Evolutionary conservation across 2,113 vertebrate genomes (phyloP), one percentile per base, ranked within the genome.

Genomic region (Lagopus muta): DNA sequence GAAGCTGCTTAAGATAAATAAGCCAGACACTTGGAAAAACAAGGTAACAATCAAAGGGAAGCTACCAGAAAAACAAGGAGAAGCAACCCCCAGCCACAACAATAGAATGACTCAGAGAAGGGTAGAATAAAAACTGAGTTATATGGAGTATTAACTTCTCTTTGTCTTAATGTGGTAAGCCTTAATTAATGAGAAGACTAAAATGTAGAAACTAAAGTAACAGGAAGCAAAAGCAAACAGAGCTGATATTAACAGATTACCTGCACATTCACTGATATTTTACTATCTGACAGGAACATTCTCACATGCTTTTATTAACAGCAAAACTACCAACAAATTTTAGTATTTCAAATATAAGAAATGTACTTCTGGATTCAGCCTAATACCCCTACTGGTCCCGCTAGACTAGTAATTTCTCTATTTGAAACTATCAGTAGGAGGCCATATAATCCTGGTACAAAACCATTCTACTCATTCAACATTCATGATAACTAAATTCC

Each of bases 211-310:
- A 74, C 4, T 74, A 10, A 61, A 52, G 13, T 34, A 66, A 62
- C 13, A 64, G 3, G 54, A 75, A 87, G 25, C 38, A 83, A 84
- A 62, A 38, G 40, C 36, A 87, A 81, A 65, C 27, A 36, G 57
- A 36, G 52, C 3, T 75, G 25, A 5, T 48, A 36, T 0, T 38
- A 9, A 57, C 4, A 72, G n/a, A 3, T 7, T 22, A 40, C 3
- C 45, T 47, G 20, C 5, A 25, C 45, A 69, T 34, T 52, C 47
- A 13, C 11, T 67, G 40, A 38, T 22, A 69, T 1, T 57, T 7
- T 20, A 18, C 3, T 72, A 21, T 3, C 2, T 43, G 3, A 40
- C 28, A 42, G 11, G 8, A 67, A n/a, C 6, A 47, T 5, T 54
- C 27, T 27, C 8, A 54, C 9, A 10, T 30, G 52, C 27, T 28